Base-by-base conservation (phyloP, 2,888 invertebrate species). In the Mallateleia sp. region DNA sequence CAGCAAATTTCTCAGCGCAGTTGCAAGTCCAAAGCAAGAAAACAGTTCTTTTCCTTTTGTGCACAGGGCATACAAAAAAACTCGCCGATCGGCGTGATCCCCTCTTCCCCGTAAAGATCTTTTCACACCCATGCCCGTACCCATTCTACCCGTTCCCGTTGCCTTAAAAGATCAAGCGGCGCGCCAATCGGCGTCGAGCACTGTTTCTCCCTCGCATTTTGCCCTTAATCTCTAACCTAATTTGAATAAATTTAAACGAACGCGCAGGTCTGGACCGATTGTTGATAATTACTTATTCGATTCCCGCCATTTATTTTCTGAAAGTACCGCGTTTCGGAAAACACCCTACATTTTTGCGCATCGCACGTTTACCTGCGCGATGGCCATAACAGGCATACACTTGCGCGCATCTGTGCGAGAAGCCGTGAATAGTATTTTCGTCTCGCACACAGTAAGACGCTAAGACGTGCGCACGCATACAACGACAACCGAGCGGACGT, bases 61-160 rank as follows among this genome's bases (percentile, higher is more conserved):
- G 67, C 72, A 50, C 34, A 20, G 42, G 74, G 62, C 64, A 28
- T n/a, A 60, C 42, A 83, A 62, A 74, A 87, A 72, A 75, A 60
- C 81, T 67, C 50, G 28, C 67, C 77, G 80, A 87, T 78, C 84
- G 56, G 78, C 84, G 84, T 56, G 84, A 82, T 85, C 38, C 11
- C 38, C 38, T 11, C 14, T 38, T 11, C 38, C 85, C 79, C 78
- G 74, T 85, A 82, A 78, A 81, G 82, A 82, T 78, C 85, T 79
- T 85, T 88, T 85, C 88, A 74, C 88, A 75, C 88, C 88, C 81
- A 83, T 83, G 34, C 69, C 25, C 50, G 47, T 47, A 75, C 88
- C 88, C 81, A 83, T 83, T 45, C 69, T 25, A 56, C 72, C 25
- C 62, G 62, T 28, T 28, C n/a, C 56, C 75, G 82, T 67, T 78